phyloP scores from a whole-genome alignment of 2,113 vertebrate species.

The Chlamydotis undulata region DNA sequence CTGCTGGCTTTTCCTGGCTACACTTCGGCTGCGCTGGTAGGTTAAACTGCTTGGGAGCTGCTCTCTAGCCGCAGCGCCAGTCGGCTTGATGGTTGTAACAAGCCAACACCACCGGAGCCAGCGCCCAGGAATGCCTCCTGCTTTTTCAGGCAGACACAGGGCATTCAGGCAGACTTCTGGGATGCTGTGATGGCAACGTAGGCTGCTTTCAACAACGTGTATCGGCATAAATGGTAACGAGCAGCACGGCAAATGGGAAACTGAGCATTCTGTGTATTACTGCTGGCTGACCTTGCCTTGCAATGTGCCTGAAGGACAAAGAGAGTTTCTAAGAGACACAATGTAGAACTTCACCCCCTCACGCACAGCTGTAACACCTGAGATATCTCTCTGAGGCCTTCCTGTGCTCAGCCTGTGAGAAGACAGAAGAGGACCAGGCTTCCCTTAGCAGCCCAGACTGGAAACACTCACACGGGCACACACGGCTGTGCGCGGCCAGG shows the following conservation, averaged over 20 bases:
- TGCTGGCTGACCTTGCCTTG: accelerated
- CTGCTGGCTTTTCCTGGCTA: neutral
- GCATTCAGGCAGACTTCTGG: neutral
- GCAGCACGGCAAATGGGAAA: accelerated
- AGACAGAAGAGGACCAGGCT: accelerated
- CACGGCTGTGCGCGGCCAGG: accelerated
- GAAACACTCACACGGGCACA: accelerated
- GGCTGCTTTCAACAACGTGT: neutral
- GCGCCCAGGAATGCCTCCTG: accelerated
- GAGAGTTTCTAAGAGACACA: accelerated
- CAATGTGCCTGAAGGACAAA: accelerated
- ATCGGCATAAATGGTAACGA: neutral
- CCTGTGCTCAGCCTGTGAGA: accelerated
- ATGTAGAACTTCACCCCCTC: accelerated
- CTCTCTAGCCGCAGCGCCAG: neutral
- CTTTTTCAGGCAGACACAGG: accelerated
- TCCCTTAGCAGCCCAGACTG: accelerated
- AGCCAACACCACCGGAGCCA: accelerated
- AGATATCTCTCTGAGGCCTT: accelerated
- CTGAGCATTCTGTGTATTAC: neutral
- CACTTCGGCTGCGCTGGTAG: accelerated
- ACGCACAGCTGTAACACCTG: accelerated
- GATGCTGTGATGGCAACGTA: accelerated
- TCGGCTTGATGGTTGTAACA: accelerated
- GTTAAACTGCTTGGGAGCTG: accelerated